Evolutionary conservation across 2,113 vertebrate species (phyloP).

Genomic region (Cryptomyrus ogoouensis): DNA sequence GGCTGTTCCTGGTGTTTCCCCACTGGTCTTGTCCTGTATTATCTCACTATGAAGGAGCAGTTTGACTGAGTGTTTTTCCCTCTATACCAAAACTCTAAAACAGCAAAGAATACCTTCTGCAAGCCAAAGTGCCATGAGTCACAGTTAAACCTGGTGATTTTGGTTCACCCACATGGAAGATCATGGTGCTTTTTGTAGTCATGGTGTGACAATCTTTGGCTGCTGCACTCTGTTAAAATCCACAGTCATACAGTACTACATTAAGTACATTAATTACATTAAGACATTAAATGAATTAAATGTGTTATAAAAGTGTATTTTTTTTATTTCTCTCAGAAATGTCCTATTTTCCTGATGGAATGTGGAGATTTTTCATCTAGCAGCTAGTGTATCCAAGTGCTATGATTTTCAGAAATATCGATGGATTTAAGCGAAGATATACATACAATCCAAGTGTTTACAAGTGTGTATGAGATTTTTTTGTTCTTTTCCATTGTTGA

Average conservation of each 20-base stretch:
- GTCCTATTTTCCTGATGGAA: conserved; percentile 29
- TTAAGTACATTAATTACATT: not conserved
- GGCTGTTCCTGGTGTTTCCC: not conserved
- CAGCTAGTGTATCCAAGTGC: conserved; percentile 19
- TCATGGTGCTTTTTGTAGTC: conserved; percentile 36
- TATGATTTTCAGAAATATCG: conserved; percentile 25
- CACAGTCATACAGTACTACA: not conserved
- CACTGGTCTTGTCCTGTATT: not conserved
- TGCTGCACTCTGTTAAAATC: conserved; percentile 21
- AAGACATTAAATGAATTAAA: conserved; percentile 22
- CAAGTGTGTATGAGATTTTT: conserved; percentile 29
- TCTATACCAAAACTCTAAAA: conserved; percentile 35
- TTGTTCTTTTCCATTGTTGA: conserved; percentile 24
- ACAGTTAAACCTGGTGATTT: conserved; percentile 15
- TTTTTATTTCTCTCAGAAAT: conserved; percentile 25
- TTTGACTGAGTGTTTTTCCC: conserved; percentile 17
- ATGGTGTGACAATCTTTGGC: conserved; percentile 11
- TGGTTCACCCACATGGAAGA: conserved; percentile 24
- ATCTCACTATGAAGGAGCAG: not conserved
- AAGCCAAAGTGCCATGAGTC: conserved; percentile 43
- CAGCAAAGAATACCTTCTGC: conserved; percentile 23
- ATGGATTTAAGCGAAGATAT: conserved; percentile 18
- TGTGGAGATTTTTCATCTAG: conserved; percentile 12
- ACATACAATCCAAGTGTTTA: conserved; percentile 45
- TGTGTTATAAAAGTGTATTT: conserved; percentile 1